Conservation (phyloP, 2,113 vertebrate species). For the Leptobrachium leishanense region DNA sequence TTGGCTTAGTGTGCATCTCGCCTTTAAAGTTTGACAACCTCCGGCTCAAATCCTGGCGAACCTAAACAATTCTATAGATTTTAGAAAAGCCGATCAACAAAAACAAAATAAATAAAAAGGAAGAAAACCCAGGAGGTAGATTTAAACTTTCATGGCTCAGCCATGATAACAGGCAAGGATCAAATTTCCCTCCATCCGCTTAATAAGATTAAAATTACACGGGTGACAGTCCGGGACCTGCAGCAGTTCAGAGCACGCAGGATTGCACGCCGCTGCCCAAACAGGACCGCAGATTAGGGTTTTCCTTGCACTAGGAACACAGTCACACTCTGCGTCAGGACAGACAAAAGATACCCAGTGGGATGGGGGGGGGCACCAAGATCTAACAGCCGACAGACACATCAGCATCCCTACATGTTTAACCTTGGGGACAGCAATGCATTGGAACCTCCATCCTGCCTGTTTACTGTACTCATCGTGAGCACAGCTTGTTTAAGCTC, state of each 20-base stretch:
- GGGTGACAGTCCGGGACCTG: slow-evolving; percentile 23
- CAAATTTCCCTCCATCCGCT: slow-evolving; percentile 43
- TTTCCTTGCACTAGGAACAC: neutral
- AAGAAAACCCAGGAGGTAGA: slow-evolving; percentile 22
- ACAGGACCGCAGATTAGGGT: neutral
- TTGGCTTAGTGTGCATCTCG: no score
- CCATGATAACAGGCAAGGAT: slow-evolving; percentile 10
- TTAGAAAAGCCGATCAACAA: no score
- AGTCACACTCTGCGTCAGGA: neutral
- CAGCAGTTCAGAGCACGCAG: neutral
- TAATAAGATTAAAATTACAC: slow-evolving; percentile 46
- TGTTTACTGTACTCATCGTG: no score
- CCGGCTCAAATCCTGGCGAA: no score
- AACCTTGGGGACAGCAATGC: neutral
- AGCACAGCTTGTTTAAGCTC: neutral
- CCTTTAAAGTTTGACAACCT: no score
- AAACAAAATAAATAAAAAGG: no score
- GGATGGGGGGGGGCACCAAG: neutral
- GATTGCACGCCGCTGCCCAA: neutral
- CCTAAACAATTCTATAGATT: no score
- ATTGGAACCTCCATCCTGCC: no score
- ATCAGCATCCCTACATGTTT: neutral
- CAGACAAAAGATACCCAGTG: neutral
- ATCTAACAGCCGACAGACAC: neutral
- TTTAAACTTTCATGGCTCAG: slow-evolving; percentile 42